Evolutionary conservation across 2,797 vertebrate species (phyloP).

Genomic region (Eupleurogrammus muticus): DNA sequence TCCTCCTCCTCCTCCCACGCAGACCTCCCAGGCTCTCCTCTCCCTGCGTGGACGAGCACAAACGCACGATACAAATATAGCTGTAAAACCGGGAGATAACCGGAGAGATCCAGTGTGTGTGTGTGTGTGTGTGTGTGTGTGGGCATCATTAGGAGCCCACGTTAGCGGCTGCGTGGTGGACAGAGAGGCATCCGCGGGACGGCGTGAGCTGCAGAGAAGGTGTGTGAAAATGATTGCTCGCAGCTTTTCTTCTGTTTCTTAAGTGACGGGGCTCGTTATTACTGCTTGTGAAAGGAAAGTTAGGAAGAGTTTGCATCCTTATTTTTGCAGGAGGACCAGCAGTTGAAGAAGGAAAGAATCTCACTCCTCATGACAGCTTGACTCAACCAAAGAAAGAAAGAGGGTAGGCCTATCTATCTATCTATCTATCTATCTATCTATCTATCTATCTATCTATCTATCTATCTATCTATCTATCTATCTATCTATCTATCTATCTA

Average conservation of each 20-base stretch:
- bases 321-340: slow-evolving; percentile 36
- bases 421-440: slow-evolving; percentile 24
- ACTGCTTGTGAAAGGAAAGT: slow-evolving; percentile 5
- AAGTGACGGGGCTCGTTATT: background rate
- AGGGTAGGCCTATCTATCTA: slow-evolving; percentile 49
- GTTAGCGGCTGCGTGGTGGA: slow-evolving; percentile 40
- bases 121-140: too few relatives aligned
- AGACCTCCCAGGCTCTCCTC: slow-evolving; percentile 58
- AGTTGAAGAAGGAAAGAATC: slow-evolving; percentile 16
- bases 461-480: slow-evolving; percentile 13
- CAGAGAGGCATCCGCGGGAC: slow-evolving; percentile 34
- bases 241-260: background rate
- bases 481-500: background rate
- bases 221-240: slow-evolving; percentile 36
- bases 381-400: slow-evolving; percentile 30
- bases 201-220: slow-evolving; percentile 45
- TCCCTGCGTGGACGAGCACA: slow-evolving; percentile 37
- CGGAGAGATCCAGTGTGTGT: too few relatives aligned
- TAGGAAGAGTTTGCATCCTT: slow-evolving; percentile 36
- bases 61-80: slow-evolving; percentile 19
- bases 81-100: slow-evolving; percentile 40
- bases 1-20: slow-evolving; percentile 79
- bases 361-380: slow-evolving; percentile 33
- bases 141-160: slow-evolving; percentile 41
- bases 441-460: slow-evolving; percentile 12